phyloP scores from a whole-genome alignment of 2,888 invertebrate species.

The Automeris io region DNA sequence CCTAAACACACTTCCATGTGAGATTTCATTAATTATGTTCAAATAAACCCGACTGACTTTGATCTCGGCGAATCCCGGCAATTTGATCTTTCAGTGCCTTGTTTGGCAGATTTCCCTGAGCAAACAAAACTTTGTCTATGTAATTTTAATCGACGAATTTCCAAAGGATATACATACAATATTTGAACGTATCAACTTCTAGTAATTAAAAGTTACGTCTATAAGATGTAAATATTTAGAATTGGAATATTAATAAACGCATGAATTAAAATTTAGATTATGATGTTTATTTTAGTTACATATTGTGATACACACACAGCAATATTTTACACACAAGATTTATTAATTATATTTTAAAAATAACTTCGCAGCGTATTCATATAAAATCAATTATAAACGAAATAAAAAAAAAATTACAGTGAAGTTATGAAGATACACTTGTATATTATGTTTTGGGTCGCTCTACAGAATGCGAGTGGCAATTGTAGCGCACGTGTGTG shows the following conservation, averaged over 20 bases:
- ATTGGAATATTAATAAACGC: not conserved
- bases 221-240: conserved; percentile 12
- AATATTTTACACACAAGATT: too few relatives aligned
- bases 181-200: conserved; percentile 5
- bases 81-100: conserved; percentile 10
- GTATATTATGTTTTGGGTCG: too few relatives aligned
- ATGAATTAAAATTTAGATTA: not conserved
- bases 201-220: conserved; percentile 15
- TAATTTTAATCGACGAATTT: conserved; percentile 13
- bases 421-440: too few relatives aligned
- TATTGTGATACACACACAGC: not conserved
- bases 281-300: not conserved
- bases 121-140: conserved; percentile 14
- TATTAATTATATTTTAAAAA: too few relatives aligned
- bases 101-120: conserved; percentile 11
- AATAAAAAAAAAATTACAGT: too few relatives aligned
- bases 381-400: too few relatives aligned
- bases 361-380: too few relatives aligned
- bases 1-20: conserved; percentile 6
- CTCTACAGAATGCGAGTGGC: too few relatives aligned
- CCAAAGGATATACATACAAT: conserved; percentile 5
- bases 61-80: conserved; percentile 9
- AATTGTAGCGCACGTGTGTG: too few relatives aligned
- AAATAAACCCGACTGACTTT: conserved; percentile 10
- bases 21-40: conserved; percentile 10